Percentiles rank a stretch among this genome's conserved stretches.
These are phyloP conservation scores for Coleophora deauratella DNA, from an alignment of 2,888 invertebrate species.

Conservation along the genomic window DNA sequence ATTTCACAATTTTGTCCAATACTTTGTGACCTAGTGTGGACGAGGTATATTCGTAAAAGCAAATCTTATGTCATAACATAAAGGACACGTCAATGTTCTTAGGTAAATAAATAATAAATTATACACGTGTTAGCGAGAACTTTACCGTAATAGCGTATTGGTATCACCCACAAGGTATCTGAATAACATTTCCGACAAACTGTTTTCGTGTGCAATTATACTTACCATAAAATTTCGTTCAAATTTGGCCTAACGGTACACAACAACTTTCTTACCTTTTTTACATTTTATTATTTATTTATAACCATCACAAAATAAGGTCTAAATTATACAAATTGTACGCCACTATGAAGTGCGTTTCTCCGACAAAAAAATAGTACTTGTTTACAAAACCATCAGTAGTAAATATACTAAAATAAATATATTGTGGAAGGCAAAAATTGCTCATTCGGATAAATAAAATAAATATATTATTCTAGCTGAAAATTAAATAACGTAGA, in stretches of 20 bases:
- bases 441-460: slow-evolving; percentile 24
- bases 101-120: slow-evolving; percentile 48
- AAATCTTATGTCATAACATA: too few relatives aligned
- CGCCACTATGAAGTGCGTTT: slow-evolving; percentile 15
- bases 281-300: slow-evolving; percentile 22
- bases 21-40: too few relatives aligned
- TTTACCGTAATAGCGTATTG: slow-evolving; percentile 7
- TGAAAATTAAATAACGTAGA: slow-evolving; percentile 11
- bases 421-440: slow-evolving; percentile 18
- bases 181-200: too few relatives aligned
- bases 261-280: slow-evolving; percentile 28
- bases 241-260: slow-evolving; percentile 43
- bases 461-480: slow-evolving; percentile 14
- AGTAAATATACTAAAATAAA: slow-evolving; percentile 17
- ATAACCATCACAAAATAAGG: slow-evolving; percentile 16
- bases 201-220: too few relatives aligned
- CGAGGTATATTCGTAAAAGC: too few relatives aligned
- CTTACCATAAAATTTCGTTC: slow-evolving; percentile 13
- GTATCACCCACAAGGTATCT: too few relatives aligned
- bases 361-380: slow-evolving; percentile 19
- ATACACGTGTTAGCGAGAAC: slow-evolving; percentile 37
- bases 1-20: too few relatives aligned
- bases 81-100: slow-evolving; percentile 45
- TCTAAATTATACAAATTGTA: slow-evolving; percentile 27
- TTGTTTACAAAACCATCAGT: slow-evolving; percentile 6